Base-by-base conservation (phyloP, 2,113 vertebrate species). In the Corythornis vintsioides region DNA sequence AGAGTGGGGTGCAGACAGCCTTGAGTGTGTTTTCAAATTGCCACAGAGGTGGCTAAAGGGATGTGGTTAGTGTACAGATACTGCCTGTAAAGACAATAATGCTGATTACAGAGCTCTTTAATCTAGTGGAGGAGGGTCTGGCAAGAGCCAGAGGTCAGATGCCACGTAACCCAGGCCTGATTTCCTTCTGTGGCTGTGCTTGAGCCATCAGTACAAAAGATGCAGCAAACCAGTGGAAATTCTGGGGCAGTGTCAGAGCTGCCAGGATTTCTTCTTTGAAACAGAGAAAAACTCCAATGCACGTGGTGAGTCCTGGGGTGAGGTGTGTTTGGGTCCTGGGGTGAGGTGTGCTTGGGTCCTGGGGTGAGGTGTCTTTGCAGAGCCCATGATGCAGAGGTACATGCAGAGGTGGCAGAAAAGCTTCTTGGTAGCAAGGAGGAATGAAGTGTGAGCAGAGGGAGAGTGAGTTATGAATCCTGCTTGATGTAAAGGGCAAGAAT, bases 301-400 rank as follows among this genome's bases (percentile, higher is more conserved):
- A 15, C 2, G 4, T 21, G 52, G 22, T 18, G 15, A 8, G 16
- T 45, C 31, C 76, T 61, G 48, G 48, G 43, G 12, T 0, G 0
- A 13, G 15, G 22, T 11, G 5, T 50, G 28, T 24, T 67, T 55
- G 33, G 38, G 16, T 45, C 31, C 76, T 61, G 48, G 48, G 43
- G 12, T 0, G 0, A 13, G 15, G 22, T 11, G 5, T 50, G 28
- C 11, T 38, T 18, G 15, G 8, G 16, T 40, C 31, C 76, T 61
- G 48, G 48, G 43, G 12, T 0, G 0, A 13, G 15, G 22, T 11
- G 5, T 50, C 24, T 26, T 67, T 55, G 33, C 64, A 56, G 79
- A 82, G 45, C 42, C 48, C 4, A 1, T 24, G 57, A 18, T 16
- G 28, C 40, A 40, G 85, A 69, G 65, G 6, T 40, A 10, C 24